Evolutionary conservation across 2,888 invertebrate genomes (phyloP), one percentile per base, ranked within the genome.

Genomic region (Liodrosophila aerea): DNA sequence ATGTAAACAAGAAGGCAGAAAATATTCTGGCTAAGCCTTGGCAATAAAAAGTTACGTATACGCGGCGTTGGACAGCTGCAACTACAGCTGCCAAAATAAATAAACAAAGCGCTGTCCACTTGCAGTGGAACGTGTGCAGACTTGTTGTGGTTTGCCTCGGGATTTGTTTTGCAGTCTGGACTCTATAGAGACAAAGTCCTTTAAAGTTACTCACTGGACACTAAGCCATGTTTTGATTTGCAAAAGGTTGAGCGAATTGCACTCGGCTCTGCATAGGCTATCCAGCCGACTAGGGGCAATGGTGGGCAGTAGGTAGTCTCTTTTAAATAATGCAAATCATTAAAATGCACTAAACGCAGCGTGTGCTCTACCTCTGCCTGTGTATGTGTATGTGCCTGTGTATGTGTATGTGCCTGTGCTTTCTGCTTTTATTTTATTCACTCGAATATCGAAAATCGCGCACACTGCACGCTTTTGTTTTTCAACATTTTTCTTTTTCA

Each of bases 321-420:
- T 62, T 62, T 64, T 78, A 76, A 84, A 81, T 84, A 84, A 82
- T 84, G 85, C 66, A 82, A 82, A 82, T 82, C 81, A 67, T 52
- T 72, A 68, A 82, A 84, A 81, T 70, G 72, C 81, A 50, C 82
- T 77, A 72, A 81, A 64, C 76, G 68, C 81, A 68, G 65, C 73
- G 63, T 66, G 56, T 54, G 54, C 50, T 22, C 3, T 5, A 22
- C 3, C 22, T n/a, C n/a, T 22, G 22, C 22, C 22, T 22, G 5
- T 22, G 5, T 22, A 22, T 22, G 3, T 22, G 22, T 22, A 22
- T 22, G n/a, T n/a, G n/a, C 5, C 22, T 22, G 22, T 22, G 5
- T 22, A 22, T 22, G n/a, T n/a, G n/a, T n/a, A n/a, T n/a, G n/a
- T n/a, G n/a, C n/a, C n/a, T n/a, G n/a, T 44, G 49, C 45, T 67